phyloP scores from a whole-genome alignment of 2,888 invertebrate genomes.

The Unio delphinus region DNA sequence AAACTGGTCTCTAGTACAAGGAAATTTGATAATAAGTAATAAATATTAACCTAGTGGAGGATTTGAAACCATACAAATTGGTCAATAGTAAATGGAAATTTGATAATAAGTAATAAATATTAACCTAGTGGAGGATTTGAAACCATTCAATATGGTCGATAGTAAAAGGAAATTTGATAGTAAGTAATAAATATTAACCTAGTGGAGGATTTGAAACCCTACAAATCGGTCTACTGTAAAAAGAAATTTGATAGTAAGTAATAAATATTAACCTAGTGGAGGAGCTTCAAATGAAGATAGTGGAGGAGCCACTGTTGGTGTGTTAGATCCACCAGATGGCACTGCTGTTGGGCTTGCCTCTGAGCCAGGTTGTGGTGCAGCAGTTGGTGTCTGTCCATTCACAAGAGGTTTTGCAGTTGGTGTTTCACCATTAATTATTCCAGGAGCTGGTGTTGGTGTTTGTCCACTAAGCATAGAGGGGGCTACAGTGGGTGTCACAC shows the following conservation, averaged over 20 bases:
- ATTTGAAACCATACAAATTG: no score
- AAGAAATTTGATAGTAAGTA: not conserved
- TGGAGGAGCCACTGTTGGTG: constrained; percentile 17
- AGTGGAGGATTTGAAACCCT: not conserved
- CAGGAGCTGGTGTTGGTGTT: constrained; percentile 24
- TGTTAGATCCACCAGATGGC: constrained; percentile 21
- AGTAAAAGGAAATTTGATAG: no score
- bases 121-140: no score
- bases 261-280: constrained; percentile 21
- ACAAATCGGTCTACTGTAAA: not conserved
- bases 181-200: no score
- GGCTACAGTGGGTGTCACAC: not conserved
- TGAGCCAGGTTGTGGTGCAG: constrained; percentile 10
- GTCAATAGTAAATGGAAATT: no score
- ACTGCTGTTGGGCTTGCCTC: constrained; percentile 7
- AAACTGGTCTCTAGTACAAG: no score
- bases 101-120: no score
- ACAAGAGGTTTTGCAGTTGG: constrained; percentile 27
- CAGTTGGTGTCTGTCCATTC: constrained; percentile 14
- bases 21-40: no score
- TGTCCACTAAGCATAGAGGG: constrained; percentile 7
- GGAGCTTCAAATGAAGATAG: constrained; percentile 20
- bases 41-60: no score
- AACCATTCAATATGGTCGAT: no score
- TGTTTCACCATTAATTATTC: constrained; percentile 6